These are phyloP conservation scores for Brachyhypopomus occidentalis DNA, from an alignment of 2,113 vertebrate genomes.

Conservation along the genomic window DNA sequence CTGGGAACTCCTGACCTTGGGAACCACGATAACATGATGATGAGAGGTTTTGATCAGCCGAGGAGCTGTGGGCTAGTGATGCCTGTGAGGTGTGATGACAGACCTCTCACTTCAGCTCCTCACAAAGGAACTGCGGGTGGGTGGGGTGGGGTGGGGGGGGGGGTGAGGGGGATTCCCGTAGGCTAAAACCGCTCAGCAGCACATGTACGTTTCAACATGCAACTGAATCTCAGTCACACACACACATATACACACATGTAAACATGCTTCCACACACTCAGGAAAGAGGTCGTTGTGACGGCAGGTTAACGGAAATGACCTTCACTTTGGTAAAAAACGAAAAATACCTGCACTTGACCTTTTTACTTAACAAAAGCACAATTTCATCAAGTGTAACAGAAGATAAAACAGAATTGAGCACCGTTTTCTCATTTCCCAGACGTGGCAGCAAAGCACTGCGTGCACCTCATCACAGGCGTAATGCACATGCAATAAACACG, in stretches of 20 bases:
- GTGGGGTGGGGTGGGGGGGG: too few species aligned
- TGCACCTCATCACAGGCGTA: too few species aligned
- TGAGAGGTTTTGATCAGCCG: constrained; percentile 49
- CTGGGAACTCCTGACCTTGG: constrained; percentile 50
- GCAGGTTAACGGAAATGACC: background rate
- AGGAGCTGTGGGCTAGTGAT: constrained; percentile 54
- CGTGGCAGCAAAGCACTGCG: background rate
- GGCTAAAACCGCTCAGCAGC: too few species aligned
- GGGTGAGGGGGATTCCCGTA: too few species aligned
- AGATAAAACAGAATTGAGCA: background rate
- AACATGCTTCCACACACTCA: background rate
- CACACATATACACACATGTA: background rate
- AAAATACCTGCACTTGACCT: background rate
- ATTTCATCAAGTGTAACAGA: constrained; percentile 2
- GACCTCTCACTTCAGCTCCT: constrained; percentile 51
- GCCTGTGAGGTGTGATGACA: constrained; percentile 35
- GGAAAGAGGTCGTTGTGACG: background rate
- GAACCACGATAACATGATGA: constrained; percentile 34
- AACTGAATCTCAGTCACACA: background rate
- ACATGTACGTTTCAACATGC: background rate
- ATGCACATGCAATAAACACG: too few species aligned
- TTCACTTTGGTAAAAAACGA: background rate
- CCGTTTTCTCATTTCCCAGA: background rate
- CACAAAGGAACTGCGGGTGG: constrained; percentile 43
- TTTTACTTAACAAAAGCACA: background rate